These are phyloP conservation scores for Delia radicum DNA, from an alignment of 1,140 invertebrate genomes.

Conservation along the genomic window DNA sequence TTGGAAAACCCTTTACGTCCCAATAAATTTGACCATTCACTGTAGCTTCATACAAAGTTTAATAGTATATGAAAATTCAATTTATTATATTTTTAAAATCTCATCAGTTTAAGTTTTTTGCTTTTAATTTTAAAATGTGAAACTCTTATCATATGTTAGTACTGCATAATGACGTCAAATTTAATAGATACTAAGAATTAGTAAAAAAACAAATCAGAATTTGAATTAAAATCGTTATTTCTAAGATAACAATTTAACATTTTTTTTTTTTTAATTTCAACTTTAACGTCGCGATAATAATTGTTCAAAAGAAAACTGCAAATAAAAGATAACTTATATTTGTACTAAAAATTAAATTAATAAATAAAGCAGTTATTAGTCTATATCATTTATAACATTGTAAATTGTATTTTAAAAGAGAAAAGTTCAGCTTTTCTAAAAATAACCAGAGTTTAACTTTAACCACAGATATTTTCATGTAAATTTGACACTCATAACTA, in stretches of 20 bases:
- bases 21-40: too few species aligned
- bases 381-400: neutral
- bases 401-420: too few species aligned
- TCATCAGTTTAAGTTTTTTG: neutral
- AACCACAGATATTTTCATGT: too few species aligned
- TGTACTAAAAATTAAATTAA: neutral
- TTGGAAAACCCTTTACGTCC: too few species aligned
- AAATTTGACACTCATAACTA: too few species aligned
- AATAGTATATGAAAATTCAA: too few species aligned
- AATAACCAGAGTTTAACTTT: too few species aligned
- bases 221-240: neutral
- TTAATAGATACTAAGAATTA: neutral
- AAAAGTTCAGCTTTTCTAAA: too few species aligned
- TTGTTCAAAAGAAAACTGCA: neutral
- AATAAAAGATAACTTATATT: neutral
- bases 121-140: neutral
- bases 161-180: slow-evolving; percentile 1
- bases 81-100: neutral
- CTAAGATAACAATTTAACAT: neutral
- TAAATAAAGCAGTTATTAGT: neutral
- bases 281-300: neutral
- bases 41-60: too few species aligned
- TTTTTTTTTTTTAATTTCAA: too few species aligned
- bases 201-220: neutral
- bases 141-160: neutral